phyloP scores from a whole-genome alignment of 2,113 vertebrate species.

The Brachyistius frenatus region DNA sequence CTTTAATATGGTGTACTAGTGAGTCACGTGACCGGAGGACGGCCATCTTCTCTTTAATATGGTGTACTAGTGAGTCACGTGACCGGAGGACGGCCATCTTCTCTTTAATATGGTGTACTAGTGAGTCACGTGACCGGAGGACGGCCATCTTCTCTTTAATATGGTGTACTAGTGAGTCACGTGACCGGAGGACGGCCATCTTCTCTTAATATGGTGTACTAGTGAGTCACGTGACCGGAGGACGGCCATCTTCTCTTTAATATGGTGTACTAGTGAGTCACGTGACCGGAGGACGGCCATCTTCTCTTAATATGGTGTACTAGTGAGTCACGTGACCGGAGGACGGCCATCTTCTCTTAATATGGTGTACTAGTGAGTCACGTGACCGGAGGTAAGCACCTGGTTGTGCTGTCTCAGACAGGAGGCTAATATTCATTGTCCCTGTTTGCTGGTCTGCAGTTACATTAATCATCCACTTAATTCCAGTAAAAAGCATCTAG shows the following conservation, averaged over 20 bases:
- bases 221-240: constrained; percentile 8
- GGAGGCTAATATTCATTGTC: background rate
- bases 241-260: background rate
- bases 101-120: too few species aligned
- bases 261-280: constrained; percentile 1
- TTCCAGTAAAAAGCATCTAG: constrained; percentile 11
- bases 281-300: background rate
- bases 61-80: constrained; percentile 3
- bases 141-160: too few species aligned
- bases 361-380: constrained; percentile 1
- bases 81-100: too few species aligned
- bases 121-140: too few species aligned
- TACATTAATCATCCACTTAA: constrained; percentile 6
- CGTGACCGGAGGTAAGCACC: constrained; percentile 15
- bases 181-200: background rate
- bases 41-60: background rate
- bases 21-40: constrained; percentile 13
- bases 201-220: background rate
- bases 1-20: background rate
- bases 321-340: constrained; percentile 6
- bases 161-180: too few species aligned
- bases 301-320: background rate
- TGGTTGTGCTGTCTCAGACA: constrained; percentile 13
- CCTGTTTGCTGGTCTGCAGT: constrained; percentile 6
- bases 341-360: background rate